phyloP scores from a whole-genome alignment of 2,797 vertebrate species.

The Periophthalmus magnuspinnatus region DNA sequence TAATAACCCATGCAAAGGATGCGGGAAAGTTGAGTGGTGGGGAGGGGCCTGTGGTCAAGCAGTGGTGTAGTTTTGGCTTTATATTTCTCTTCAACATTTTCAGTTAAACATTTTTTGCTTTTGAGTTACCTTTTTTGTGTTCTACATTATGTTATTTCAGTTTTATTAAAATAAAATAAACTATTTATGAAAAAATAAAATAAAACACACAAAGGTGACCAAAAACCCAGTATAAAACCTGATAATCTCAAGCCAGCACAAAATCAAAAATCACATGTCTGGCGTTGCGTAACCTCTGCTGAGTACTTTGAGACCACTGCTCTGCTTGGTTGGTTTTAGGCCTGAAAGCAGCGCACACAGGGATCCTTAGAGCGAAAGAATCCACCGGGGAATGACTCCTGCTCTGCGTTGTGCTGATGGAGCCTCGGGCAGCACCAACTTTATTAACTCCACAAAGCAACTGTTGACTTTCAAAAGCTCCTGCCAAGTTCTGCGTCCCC shows the following conservation, averaged over 20 bases:
- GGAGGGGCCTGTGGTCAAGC: no score
- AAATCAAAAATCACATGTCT: constrained; percentile 29
- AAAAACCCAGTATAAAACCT: no score
- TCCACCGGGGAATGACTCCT: constrained; percentile 37
- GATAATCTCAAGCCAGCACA: not conserved
- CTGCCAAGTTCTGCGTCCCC: constrained; percentile 15
- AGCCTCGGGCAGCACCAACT: constrained; percentile 12
- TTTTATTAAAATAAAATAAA: no score
- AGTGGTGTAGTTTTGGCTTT: no score
- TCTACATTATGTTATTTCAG: no score
- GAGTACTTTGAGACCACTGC: constrained; percentile 30
- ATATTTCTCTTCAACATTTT: no score
- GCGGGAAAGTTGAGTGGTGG: no score
- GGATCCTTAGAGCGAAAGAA: constrained; percentile 4
- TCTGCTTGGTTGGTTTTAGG: constrained; percentile 44
- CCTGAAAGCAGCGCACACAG: constrained; percentile 24
- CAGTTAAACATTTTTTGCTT: no score
- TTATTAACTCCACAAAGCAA: constrained; percentile 30
- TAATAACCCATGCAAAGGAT: no score
- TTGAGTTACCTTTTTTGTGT: no score
- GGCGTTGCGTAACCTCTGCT: constrained; percentile 35
- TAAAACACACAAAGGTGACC: not conserved
- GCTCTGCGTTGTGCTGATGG: constrained; percentile 29
- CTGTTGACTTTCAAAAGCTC: constrained; percentile 23
- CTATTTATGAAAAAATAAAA: not conserved